A percentile compares a stretch with the other conserved stretches of the same genome.
Conservation (phyloP, 1,140 invertebrate species). For the Temnothorax nylanderi region DNA sequence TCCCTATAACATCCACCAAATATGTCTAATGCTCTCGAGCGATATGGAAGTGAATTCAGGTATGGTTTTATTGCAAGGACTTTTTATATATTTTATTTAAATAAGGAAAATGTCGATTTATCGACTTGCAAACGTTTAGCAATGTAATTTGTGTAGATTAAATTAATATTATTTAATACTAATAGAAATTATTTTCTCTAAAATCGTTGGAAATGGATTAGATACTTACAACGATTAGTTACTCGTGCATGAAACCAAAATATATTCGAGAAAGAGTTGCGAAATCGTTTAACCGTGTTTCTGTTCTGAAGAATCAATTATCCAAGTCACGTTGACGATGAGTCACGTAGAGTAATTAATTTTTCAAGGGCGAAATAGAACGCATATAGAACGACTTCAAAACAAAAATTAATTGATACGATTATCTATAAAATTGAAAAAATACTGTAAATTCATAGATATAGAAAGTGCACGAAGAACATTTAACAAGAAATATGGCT, state of each 20-base stretch:
- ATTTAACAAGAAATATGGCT: background rate
- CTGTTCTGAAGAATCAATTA: slow-evolving; percentile 1
- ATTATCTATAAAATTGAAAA: background rate
- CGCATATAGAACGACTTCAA: background rate
- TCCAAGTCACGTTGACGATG: background rate
- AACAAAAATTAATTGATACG: background rate
- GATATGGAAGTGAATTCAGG: background rate
- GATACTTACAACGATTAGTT: background rate
- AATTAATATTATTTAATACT: background rate
- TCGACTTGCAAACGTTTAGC: background rate
- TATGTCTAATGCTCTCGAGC: background rate
- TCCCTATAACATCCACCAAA: background rate
- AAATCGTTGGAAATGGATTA: background rate
- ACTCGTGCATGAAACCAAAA: background rate
- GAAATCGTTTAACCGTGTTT: background rate
- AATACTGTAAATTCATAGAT: background rate
- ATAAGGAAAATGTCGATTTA: background rate
- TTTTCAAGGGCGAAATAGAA: background rate
- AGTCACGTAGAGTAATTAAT: slow-evolving; percentile 8
- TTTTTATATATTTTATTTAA: background rate
- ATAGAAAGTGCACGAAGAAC: background rate
- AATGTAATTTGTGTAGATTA: background rate
- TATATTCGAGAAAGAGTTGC: background rate
- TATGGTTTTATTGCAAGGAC: background rate
- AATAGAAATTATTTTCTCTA: background rate